Evolutionary conservation across 2,888 invertebrate genomes (phyloP), one percentile per base, ranked within the genome.

Genomic region (Adelognathus sp.): DNA sequence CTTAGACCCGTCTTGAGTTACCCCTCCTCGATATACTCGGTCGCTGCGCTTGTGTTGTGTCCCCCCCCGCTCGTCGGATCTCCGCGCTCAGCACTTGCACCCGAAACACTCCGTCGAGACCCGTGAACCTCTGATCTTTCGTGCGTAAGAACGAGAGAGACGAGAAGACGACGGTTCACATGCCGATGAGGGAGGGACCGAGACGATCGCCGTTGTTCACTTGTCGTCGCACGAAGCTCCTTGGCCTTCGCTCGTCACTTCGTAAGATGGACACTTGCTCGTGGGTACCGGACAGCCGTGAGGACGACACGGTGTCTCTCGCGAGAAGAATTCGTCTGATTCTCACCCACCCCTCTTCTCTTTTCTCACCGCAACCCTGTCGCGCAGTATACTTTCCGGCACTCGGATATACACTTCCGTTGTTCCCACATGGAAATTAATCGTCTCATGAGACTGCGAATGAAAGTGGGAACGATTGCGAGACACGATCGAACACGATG

Each of bases 1-100:
- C 91, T 91, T 91, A 91, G 91, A 87, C 91, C 88, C 90, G 91
- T 91, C 91, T 91, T 91, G 90, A 91, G 91, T 91, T 91, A 91
- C 91, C 89, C 90, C 90, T 84, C 81, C 84, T 77, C 60, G 69
- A 56, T 54, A 69, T n/a, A n/a, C n/a, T n/a, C 67, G 31, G 41
- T 14, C 31, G 73, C 54, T 44, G 81, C 76, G 21, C 46, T 3
- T 11, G n/a, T 69, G 81, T 75, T 75, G 78, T 79, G 54, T 50
- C 31, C 46, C 36, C 79, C 44, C 60, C 56, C 72, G 56, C 69
- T 46, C 44, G 36, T 46, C 54, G 7, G 54, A 39, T 5, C 46
- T 46, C 52, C 36, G 61, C 58, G 75, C 77, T 76, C 50, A n/a
- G n/a, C n/a, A n/a, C n/a, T 36, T 31, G 31, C 21, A 46, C 24